Percentiles rank a stretch among this genome's conserved stretches.
These are phyloP conservation scores for Ptychodera flava DNA, from an alignment of 35 echinoderm and acorn worm genomes.

Conservation along the genomic window DNA sequence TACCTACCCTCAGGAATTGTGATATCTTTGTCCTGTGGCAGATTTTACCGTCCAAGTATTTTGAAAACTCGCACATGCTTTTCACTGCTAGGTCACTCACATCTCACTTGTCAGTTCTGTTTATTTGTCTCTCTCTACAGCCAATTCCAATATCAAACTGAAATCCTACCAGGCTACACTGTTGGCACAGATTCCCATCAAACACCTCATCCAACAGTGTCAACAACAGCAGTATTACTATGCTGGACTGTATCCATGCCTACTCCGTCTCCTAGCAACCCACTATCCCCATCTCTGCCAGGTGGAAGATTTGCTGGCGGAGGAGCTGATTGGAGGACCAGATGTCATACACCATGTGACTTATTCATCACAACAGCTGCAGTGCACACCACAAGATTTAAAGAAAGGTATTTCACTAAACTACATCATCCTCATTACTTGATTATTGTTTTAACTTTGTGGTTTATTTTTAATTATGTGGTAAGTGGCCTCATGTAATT, in stretches of 20 bases:
- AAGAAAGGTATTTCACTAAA: slow-evolving; percentile 4
- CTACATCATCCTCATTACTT: too few relatives aligned
- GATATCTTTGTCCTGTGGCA: too few relatives aligned
- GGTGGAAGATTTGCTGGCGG: slow-evolving; percentile 90
- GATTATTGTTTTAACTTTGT: too few relatives aligned
- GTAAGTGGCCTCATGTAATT: too few relatives aligned
- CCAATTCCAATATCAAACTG: slow-evolving; percentile 56
- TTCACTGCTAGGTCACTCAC: too few relatives aligned
- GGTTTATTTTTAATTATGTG: too few relatives aligned
- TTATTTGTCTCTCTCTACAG: slow-evolving; percentile 17
- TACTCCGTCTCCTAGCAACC: slow-evolving; percentile 74
- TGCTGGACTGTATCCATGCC: slow-evolving; percentile 63
- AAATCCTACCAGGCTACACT: slow-evolving; percentile 74
- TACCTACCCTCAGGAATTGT: too few relatives aligned
- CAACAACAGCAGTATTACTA: slow-evolving; percentile 68
- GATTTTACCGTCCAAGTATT: too few relatives aligned
- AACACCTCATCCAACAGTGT: slow-evolving; percentile 73
- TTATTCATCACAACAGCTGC: not conserved
- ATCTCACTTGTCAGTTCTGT: too few relatives aligned
- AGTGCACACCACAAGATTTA: slow-evolving; percentile 23
- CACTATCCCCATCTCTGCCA: slow-evolving; percentile 97
- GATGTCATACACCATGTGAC: not conserved
- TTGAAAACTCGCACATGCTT: too few relatives aligned
- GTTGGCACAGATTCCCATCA: slow-evolving; percentile 81
- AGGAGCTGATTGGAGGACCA: slow-evolving; percentile 44